Conservation (phyloP, 1,140 invertebrate genomes). For the Drosophila prosaltans region DNA sequence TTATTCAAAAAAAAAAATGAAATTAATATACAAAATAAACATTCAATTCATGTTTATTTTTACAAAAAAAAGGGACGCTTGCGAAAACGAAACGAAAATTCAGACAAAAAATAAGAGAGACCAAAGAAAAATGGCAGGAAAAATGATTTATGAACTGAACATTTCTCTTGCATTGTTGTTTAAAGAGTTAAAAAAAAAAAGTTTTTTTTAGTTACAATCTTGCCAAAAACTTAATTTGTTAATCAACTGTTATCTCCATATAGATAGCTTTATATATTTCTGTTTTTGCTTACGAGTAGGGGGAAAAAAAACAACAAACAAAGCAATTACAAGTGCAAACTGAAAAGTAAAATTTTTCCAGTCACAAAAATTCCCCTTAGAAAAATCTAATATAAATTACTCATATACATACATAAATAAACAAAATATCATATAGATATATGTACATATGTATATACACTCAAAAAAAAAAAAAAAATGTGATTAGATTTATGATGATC, state of each 20-base stretch:
- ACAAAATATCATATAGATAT: slow-evolving; percentile 4
- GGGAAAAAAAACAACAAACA: slow-evolving; percentile 46
- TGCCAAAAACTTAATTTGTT: background rate
- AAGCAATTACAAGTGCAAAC: slow-evolving; percentile 54
- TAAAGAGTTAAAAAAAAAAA: background rate
- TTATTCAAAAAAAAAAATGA: slow-evolving; percentile 25
- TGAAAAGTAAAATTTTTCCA: slow-evolving; percentile 47
- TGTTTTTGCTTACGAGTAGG: background rate
- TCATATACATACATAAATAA: slow-evolving; percentile 13
- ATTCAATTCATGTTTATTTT: slow-evolving; percentile 25
- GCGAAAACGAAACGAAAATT: background rate
- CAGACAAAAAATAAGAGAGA: background rate
- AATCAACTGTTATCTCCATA: background rate
- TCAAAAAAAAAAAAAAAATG: too few relatives aligned
- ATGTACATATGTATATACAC: too few relatives aligned
- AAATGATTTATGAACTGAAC: background rate
- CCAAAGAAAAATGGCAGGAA: background rate
- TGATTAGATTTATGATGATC: too few relatives aligned
- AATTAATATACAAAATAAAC: slow-evolving; percentile 60
- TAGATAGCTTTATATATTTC: background rate
- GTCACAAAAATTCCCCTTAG: slow-evolving; percentile 39
- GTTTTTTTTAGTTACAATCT: background rate
- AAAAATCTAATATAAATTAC: slow-evolving; percentile 11
- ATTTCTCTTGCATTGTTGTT: slow-evolving; percentile 1
- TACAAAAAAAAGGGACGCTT: background rate